Percentiles rank a stretch among this genome's conserved stretches.
Conservation (phyloP, 1,140 invertebrate genomes). For the Helicoverpa armigera region DNA sequence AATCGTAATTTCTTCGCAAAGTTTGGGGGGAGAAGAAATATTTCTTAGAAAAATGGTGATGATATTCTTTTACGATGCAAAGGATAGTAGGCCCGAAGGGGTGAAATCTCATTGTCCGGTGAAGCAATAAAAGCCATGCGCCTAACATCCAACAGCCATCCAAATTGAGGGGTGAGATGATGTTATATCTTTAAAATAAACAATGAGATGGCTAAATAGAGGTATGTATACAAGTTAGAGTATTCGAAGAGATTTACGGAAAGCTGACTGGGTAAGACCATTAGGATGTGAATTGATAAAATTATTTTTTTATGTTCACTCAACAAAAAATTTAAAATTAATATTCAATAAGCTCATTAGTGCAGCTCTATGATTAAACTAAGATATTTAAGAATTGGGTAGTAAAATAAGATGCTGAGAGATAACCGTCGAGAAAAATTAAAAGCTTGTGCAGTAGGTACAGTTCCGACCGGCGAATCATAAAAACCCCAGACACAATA, state of each 20-base stretch:
- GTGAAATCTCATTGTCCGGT: slow-evolving; percentile 18
- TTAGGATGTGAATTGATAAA: no score
- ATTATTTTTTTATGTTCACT: no score
- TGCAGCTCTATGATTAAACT: no score
- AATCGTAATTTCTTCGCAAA: neutral
- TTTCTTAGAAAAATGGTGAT: neutral
- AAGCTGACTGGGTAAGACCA: no score
- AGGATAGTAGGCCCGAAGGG: neutral
- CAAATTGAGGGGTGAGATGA: slow-evolving; percentile 9
- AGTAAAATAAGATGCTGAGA: no score
- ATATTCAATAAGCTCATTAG: no score
- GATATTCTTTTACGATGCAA: slow-evolving; percentile 14
- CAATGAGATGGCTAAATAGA: neutral
- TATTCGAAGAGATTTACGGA: no score
- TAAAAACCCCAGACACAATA: neutral
- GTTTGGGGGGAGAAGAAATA: neutral
- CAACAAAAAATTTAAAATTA: no score
- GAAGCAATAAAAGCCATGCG: slow-evolving; percentile 31
- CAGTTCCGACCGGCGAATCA: neutral
- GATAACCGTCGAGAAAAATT: no score
- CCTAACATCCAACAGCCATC: slow-evolving; percentile 6
- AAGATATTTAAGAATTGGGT: no score
- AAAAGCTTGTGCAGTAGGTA: neutral
- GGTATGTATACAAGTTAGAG: neutral
- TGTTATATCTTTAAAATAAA: slow-evolving; percentile 7